Evolutionary conservation across 2,113 vertebrate species (phyloP).

Genomic region (Pseudonaja textilis): DNA sequence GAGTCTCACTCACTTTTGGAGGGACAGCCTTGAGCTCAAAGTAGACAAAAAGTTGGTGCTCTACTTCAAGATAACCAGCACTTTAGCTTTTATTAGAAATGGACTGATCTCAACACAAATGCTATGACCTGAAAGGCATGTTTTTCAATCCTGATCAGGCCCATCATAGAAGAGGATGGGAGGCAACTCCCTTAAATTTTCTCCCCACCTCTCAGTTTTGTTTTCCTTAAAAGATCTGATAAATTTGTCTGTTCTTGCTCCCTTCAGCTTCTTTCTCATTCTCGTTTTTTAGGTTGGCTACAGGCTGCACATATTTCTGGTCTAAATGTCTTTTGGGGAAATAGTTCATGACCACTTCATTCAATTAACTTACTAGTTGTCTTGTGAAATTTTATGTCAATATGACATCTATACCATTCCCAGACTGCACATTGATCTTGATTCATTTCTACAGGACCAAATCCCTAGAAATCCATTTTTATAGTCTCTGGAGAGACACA

Average conservation of each 20-base stretch:
- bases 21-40: neutral
- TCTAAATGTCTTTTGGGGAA: neutral
- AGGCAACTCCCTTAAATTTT: neutral
- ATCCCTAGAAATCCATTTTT: neutral
- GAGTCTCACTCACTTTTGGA: neutral
- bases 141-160: neutral
- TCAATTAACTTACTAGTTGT: neutral
- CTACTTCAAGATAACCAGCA: neutral
- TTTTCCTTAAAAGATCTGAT: neutral
- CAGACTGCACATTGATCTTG: neutral
- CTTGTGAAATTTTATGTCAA: neutral
- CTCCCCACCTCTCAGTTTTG: neutral
- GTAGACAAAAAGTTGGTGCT: neutral
- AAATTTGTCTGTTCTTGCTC: neutral
- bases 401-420: neutral
- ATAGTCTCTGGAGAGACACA: neutral
- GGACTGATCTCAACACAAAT: neutral
- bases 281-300: neutral
- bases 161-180: neutral
- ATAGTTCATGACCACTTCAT: neutral
- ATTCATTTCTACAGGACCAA: neutral
- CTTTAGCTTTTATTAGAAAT: neutral
- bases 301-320: neutral
- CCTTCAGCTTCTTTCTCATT: neutral
- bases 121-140: neutral